Evolutionary conservation across 1,140 invertebrate genomes (phyloP).

Genomic region (Drosophila serrata): DNA sequence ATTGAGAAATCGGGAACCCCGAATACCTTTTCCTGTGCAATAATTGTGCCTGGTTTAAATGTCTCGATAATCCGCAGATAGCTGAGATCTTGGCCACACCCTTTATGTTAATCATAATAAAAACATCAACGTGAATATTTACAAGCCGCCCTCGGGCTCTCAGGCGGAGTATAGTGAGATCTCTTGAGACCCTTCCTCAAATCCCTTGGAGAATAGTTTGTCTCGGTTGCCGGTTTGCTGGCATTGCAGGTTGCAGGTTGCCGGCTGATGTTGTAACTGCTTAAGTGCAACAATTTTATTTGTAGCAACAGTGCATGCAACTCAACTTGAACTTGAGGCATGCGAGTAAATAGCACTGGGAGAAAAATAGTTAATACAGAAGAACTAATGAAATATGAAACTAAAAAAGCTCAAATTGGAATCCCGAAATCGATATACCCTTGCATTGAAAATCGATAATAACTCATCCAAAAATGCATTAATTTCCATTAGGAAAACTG

Average conservation of each 20-base stretch:
- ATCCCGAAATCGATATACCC: no score
- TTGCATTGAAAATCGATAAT: no score
- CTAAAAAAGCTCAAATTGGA: no score
- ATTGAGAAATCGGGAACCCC: conserved; percentile 5
- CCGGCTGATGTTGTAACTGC: conserved; percentile 56
- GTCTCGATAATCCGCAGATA: conserved; percentile 63
- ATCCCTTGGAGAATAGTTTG: conserved; percentile 38
- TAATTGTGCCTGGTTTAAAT: conserved; percentile 66
- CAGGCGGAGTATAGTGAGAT: conserved; percentile 20
- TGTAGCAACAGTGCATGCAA: conserved; percentile 70
- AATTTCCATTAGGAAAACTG: no score
- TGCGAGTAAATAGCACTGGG: conserved; percentile 50
- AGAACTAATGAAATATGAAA: no score
- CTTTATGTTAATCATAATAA: conserved; percentile 80
- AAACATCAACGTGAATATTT: conserved; percentile 79
- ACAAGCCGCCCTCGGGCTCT: conserved; percentile 61
- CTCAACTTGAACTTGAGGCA: conserved; percentile 60
- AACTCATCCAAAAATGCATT: no score
- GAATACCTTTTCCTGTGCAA: conserved; percentile 2
- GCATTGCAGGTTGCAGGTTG: conserved; percentile 37
- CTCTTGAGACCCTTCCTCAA: conserved; percentile 25
- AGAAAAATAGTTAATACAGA: neutral
- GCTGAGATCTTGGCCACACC: conserved; percentile 44
- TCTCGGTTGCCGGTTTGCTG: conserved; percentile 23
- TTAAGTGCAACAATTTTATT: conserved; percentile 83